Percentiles rank a stretch among this genome's conserved stretches.
Conservation (phyloP, 1,140 invertebrate genomes). For the Zaprionus gabonicus region DNA sequence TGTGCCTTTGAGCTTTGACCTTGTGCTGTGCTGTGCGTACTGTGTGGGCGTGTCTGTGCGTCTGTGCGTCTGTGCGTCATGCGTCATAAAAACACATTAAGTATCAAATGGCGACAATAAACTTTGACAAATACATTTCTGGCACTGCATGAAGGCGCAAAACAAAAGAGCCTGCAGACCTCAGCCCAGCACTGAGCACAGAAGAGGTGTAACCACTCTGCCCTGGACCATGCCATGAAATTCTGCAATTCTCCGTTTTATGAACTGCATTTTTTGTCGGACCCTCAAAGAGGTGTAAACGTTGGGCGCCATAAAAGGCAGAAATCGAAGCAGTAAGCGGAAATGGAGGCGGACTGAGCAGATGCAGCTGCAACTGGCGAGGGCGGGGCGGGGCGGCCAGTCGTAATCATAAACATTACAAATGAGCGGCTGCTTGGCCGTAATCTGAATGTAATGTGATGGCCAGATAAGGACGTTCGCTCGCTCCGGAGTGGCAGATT, state of each 20-base stretch:
- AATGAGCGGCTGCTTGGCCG: slow-evolving; percentile 48
- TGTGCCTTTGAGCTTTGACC: slow-evolving; percentile 75
- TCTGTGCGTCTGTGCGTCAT: slow-evolving; percentile 41
- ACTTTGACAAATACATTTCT: slow-evolving; percentile 74
- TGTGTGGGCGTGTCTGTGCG: slow-evolving; percentile 28
- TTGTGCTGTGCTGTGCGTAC: slow-evolving; percentile 52
- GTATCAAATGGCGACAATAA: slow-evolving; percentile 77
- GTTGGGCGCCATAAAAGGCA: slow-evolving; percentile 16
- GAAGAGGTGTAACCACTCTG: neutral
- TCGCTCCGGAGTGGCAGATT: too few relatives aligned
- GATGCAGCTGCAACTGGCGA: slow-evolving; percentile 19
- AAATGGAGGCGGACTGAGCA: neutral
- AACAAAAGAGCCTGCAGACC: slow-evolving; percentile 1
- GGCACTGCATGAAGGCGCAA: slow-evolving; percentile 24
- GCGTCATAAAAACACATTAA: slow-evolving; percentile 79
- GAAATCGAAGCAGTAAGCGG: slow-evolving; percentile 8
- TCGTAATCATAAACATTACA: slow-evolving; percentile 63
- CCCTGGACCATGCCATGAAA: slow-evolving; percentile 29
- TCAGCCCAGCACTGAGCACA: neutral
- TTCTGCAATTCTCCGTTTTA: slow-evolving; percentile 37
- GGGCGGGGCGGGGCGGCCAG: slow-evolving; percentile 17
- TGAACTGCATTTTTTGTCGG: slow-evolving; percentile 50
- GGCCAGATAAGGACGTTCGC: slow-evolving; percentile 58
- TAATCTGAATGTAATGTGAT: slow-evolving; percentile 73
- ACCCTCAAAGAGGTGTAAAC: slow-evolving; percentile 63